These are phyloP conservation scores for Panagrolaimus sp. DNA, from an alignment of 1,140 invertebrate genomes.

Conservation along the genomic window DNA sequence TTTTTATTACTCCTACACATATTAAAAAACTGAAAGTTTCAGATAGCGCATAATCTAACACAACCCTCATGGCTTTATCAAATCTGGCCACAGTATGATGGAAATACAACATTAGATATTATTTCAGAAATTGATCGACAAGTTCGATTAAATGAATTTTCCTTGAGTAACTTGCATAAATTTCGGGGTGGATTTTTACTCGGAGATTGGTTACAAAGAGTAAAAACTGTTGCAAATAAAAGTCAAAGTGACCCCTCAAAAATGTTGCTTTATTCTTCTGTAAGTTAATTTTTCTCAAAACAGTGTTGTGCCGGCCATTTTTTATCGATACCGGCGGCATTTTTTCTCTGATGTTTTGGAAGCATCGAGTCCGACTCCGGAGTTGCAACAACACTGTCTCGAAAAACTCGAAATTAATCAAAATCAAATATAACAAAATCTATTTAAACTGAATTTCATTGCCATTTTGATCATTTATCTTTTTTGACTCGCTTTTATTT, in stretches of 20 bases:
- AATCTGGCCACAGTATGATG: slow-evolving; percentile 15
- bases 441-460: too few species aligned
- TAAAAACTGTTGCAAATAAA: not conserved
- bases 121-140: slow-evolving; percentile 8
- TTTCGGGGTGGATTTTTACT: not conserved
- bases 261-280: slow-evolving; percentile 8
- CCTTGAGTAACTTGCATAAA: not conserved
- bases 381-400: too few species aligned
- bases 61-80: slow-evolving; percentile 10
- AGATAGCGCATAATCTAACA: not conserved
- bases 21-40: too few species aligned
- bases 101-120: slow-evolving; percentile 3
- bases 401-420: too few species aligned
- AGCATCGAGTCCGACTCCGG: too few species aligned
- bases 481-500: not conserved
- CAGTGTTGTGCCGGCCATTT: too few species aligned
- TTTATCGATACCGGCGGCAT: too few species aligned
- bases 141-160: not conserved
- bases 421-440: too few species aligned
- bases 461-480: too few species aligned
- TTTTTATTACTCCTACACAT: too few species aligned
- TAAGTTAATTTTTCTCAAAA: too few species aligned
- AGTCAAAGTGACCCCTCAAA: not conserved
- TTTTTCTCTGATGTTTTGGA: too few species aligned
- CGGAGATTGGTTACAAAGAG: not conserved